phyloP scores from a whole-genome alignment of 2,113 vertebrate species.

The Prunella himalayana region DNA sequence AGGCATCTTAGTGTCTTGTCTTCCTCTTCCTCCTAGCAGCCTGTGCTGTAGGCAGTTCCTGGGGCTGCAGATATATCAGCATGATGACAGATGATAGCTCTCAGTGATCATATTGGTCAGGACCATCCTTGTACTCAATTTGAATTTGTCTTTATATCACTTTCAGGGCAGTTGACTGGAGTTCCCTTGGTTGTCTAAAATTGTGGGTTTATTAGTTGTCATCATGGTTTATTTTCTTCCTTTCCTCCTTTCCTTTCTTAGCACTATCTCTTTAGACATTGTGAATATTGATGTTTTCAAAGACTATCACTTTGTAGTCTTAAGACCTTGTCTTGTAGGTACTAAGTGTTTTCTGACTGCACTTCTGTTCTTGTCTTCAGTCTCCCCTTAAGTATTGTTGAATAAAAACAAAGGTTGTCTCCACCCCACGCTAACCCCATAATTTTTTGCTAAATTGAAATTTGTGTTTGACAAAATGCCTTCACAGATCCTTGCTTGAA shows the following conservation, averaged over 20 bases:
- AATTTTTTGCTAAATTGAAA: not conserved
- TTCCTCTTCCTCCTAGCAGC: not conserved
- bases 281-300: not conserved
- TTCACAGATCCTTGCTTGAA: not conserved
- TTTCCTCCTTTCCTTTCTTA: not conserved
- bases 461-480: not conserved
- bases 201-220: not conserved
- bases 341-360: not conserved
- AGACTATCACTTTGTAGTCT: not conserved
- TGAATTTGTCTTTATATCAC: not conserved
- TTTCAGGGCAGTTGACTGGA: not conserved
- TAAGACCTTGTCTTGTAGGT: not conserved
- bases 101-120: not conserved
- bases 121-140: not conserved
- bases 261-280: not conserved
- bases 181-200: not conserved
- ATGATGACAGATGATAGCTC: not conserved
- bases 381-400: not conserved
- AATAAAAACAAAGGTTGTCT: not conserved
- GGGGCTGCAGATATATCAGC: rapidly evolving
- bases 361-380: not conserved
- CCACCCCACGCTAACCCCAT: rapidly evolving
- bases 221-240: not conserved
- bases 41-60: not conserved
- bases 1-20: not conserved